Conservation (phyloP, 2,888 invertebrate species). For the Andrena flavipes region DNA sequence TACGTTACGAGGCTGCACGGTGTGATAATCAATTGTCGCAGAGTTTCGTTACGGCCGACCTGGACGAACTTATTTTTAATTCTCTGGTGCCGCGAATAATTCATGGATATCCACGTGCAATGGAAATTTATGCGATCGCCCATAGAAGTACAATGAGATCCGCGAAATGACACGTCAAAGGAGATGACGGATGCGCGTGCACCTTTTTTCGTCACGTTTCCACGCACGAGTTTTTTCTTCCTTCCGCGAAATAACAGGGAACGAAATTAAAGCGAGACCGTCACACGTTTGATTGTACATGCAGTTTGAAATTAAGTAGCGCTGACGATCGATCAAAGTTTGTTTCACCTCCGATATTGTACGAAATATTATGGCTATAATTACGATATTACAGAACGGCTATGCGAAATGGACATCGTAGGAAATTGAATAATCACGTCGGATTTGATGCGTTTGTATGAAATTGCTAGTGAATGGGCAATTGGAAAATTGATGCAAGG, state of each 20-base stretch:
- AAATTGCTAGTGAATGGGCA: too few species aligned
- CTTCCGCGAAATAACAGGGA: conserved; percentile 10
- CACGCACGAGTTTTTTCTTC: conserved; percentile 28
- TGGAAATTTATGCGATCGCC: conserved; percentile 16
- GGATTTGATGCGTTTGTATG: not conserved
- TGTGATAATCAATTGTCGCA: conserved; percentile 1
- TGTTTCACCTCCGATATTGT: not conserved
- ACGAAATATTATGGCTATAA: not conserved
- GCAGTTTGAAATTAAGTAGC: not conserved
- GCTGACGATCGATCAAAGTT: not conserved
- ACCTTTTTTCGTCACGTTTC: conserved; percentile 13
- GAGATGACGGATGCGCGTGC: conserved; percentile 21
- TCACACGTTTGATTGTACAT: not conserved
- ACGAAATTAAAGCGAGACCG: not conserved
- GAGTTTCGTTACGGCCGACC: not conserved
- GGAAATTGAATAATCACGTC: not conserved
- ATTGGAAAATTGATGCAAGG: too few species aligned
- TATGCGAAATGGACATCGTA: not conserved
- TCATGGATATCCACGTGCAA: conserved; percentile 17
- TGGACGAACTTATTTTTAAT: conserved; percentile 30
- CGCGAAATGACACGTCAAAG: conserved; percentile 2
- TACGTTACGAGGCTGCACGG: not conserved
- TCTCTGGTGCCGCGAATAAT: conserved; percentile 21
- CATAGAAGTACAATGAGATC: conserved; percentile 17
- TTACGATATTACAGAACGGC: not conserved